Conservation (phyloP, 2,113 vertebrate genomes). For the Diphyllodes magnificus region DNA sequence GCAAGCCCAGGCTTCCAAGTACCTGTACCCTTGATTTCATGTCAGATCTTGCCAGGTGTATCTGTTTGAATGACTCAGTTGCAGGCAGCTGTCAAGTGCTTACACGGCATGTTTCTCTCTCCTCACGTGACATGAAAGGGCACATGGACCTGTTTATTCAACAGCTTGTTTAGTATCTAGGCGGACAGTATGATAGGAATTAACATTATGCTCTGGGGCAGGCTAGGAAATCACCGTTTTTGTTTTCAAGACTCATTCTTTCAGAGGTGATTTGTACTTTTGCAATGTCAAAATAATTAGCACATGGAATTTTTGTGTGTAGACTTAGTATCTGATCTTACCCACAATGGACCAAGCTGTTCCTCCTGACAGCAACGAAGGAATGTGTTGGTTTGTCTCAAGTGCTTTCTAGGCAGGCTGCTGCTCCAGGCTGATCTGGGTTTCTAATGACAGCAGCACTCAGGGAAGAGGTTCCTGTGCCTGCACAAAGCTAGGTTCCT, state of each 20-base stretch:
- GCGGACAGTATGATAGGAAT: neutral
- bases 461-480: neutral
- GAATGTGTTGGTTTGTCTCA: neutral
- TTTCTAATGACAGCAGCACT: neutral
- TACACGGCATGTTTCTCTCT: slow-evolving; percentile 6
- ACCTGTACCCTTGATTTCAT: slow-evolving; percentile 3
- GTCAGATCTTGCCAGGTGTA: slow-evolving; percentile 47
- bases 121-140: slow-evolving; percentile 29
- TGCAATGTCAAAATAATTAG: neutral
- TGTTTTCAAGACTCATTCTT: neutral
- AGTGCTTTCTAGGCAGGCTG: neutral
- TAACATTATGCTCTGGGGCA: neutral
- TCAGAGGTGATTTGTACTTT: neutral
- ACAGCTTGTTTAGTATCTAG: neutral
- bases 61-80: slow-evolving; percentile 32
- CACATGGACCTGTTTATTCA: slow-evolving; percentile 41
- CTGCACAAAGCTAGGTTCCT: neutral
- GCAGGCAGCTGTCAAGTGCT: slow-evolving; percentile 31
- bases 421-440: neutral
- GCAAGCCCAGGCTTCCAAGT: slow-evolving; percentile 1
- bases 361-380: rapidly evolving
- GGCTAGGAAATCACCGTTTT: neutral
- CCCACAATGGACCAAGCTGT: neutral
- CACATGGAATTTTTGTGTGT: neutral
- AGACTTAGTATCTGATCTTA: neutral